Base-by-base conservation (phyloP, 2,797 vertebrate genomes). In the Valencia hispanica region DNA sequence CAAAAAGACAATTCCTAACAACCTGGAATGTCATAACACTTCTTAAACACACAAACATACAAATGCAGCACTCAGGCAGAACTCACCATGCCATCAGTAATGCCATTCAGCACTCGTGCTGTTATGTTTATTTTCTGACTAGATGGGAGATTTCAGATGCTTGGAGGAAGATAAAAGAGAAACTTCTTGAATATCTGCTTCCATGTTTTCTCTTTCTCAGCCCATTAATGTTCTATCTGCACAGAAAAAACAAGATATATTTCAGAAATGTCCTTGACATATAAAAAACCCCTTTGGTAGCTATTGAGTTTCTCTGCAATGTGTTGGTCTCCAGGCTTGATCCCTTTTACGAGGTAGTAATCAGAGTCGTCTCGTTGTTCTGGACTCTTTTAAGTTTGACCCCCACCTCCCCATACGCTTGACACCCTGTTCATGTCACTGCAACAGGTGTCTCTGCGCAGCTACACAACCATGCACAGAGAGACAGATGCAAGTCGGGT, bases 361-460 rank as follows among this genome's bases (percentile, higher is more conserved):
- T 90, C 3, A 34, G 86, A 91, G 85, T 79, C 84, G 77, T 73
- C 61, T 84, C 79, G 61, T 82, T 79, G 70, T 80, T 78, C 72
- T 75, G 34, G 77, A 41, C 66, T 34, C 61, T 57, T 71, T 66
- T 75, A 76, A 43, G 27, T 57, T 30, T 72, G 59, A 53, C 61
- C 73, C 74, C 53, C 43, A 11, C 51, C 70, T 59, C 47, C 53
- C 47, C 43, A 34, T 66, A 43, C 59, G 68, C 66, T 73, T 76
- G 75, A 84, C 80, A 74, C 70, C 43, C 63, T 75, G 74, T 76
- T 75, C 74, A 80, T 87, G 83, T 74, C 68, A 75, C 77, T 81
- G 78, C 87, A 93, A 93, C 92, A 94, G 92, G 94, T 95, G 94
- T 89, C 81, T 79, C 88, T 66, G 88, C 47, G 43, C 68, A 87